A percentile compares a stretch with the other conserved stretches of the same genome.
Conservation (phyloP, 2,113 vertebrate species). For the Chaenocephalus aceratus region DNA sequence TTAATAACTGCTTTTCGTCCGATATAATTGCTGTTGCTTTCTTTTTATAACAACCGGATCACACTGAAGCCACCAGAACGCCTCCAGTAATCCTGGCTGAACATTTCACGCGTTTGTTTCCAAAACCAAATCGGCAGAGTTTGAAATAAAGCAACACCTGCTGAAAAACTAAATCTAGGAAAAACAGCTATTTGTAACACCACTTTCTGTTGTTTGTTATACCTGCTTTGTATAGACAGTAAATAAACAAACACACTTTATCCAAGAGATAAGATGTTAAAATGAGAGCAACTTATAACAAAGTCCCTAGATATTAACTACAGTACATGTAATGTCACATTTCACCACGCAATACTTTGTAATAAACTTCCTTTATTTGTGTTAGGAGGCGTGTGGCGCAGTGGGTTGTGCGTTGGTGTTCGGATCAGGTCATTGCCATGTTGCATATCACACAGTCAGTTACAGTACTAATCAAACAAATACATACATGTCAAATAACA, state of each 20-base stretch:
- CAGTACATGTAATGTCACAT: no score
- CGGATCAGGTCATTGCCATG: no score
- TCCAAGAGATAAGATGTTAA: background rate
- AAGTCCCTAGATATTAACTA: no score
- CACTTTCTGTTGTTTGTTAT: background rate
- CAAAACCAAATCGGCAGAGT: slow-evolving; percentile 42
- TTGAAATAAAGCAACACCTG: slow-evolving; percentile 36
- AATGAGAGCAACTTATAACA: no score
- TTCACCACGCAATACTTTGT: no score
- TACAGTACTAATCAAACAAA: no score
- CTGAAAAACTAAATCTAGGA: background rate
- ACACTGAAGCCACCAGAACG: slow-evolving; percentile 34
- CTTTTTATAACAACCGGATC: slow-evolving; percentile 18
- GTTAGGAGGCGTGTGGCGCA: no score
- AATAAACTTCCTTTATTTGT: no score
- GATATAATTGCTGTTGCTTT: background rate
- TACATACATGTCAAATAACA: no score
- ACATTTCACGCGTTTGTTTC: slow-evolving; percentile 58
- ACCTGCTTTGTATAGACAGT: background rate
- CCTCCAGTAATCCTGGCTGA: slow-evolving; percentile 56
- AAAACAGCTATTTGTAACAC: background rate
- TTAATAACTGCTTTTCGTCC: background rate
- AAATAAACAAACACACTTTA: background rate
- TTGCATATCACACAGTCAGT: no score
- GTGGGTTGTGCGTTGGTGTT: no score